Conservation (phyloP, 92 coral and sea anemone species). For the Parazoanthus darwini region DNA sequence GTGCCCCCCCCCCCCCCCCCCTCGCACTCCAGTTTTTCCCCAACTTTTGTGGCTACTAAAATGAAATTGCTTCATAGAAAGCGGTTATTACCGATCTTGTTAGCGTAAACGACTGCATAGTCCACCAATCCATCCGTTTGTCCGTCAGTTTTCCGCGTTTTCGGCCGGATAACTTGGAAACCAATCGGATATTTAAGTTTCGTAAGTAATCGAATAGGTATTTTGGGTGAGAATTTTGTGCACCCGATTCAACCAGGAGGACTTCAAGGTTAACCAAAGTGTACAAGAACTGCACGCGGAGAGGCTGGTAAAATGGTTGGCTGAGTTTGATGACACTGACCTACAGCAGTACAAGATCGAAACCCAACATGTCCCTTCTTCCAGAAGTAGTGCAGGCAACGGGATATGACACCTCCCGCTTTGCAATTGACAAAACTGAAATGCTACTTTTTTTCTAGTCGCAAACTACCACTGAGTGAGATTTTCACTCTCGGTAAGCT, state of each 20-base stretch:
- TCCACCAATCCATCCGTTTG: too few relatives aligned
- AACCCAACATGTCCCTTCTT: constrained; percentile 54
- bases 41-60: too few relatives aligned
- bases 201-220: too few relatives aligned
- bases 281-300: constrained; percentile 51
- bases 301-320: constrained; percentile 41
- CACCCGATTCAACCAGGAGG: constrained; percentile 51
- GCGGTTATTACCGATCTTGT: too few relatives aligned
- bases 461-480: constrained; percentile 47
- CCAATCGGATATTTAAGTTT: too few relatives aligned
- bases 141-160: too few relatives aligned
- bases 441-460: constrained; percentile 31
- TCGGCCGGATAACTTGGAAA: too few relatives aligned
- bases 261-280: constrained; percentile 50
- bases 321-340: constrained; percentile 44
- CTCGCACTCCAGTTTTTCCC: too few relatives aligned
- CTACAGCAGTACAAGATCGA: constrained; percentile 49
- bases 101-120: too few relatives aligned
- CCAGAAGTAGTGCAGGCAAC: constrained; percentile 58
- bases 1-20: too few relatives aligned
- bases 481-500: constrained; percentile 55
- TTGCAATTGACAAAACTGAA: constrained; percentile 47
- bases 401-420: constrained; percentile 50
- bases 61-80: too few relatives aligned
- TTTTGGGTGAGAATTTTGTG: background rate